phyloP scores from a whole-genome alignment of 2,113 vertebrate species.

The Pseudopodoces humilis region DNA sequence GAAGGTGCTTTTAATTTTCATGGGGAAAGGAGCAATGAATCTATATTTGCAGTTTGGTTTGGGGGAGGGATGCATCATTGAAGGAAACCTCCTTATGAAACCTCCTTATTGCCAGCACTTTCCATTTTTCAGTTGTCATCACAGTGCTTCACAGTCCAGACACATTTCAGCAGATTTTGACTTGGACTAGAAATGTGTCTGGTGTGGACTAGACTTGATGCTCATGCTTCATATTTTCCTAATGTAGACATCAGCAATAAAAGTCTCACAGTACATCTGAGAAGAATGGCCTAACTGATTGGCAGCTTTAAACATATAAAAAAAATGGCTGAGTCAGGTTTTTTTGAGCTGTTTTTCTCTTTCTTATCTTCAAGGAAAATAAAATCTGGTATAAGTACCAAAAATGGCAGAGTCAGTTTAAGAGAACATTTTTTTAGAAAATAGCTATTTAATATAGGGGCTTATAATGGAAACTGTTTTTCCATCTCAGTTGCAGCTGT shows the following conservation, averaged over 20 bases:
- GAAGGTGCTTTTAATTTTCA: not conserved
- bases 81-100: not conserved
- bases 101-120: not conserved
- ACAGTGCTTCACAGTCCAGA: not conserved
- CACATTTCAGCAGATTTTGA: not conserved
- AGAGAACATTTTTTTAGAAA: not conserved
- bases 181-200: not conserved
- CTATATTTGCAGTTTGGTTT: not conserved
- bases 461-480: not conserved
- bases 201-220: not conserved
- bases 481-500: not conserved
- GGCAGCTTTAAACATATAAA: not conserved
- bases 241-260: not conserved
- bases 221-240: not conserved
- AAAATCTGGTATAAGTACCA: not conserved
- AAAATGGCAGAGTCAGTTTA: not conserved
- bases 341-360: not conserved
- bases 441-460: not conserved
- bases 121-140: not conserved
- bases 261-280: not conserved
- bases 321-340: not conserved
- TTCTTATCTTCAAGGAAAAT: not conserved
- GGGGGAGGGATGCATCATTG: not conserved
- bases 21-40: not conserved
- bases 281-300: not conserved